Base-by-base conservation (phyloP, 2,797 vertebrate species). In the Argentina silus region DNA sequence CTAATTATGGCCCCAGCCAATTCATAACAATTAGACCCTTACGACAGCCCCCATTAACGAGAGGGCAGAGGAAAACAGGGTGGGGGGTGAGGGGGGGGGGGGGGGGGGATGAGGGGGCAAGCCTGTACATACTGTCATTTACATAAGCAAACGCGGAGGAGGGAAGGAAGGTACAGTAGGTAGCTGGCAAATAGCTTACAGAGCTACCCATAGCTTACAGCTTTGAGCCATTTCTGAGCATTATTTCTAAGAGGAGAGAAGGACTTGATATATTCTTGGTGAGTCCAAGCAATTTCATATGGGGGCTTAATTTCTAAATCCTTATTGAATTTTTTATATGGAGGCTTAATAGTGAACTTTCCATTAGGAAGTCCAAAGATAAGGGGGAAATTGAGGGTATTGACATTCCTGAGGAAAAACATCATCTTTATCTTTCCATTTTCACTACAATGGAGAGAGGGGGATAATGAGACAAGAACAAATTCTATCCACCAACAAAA, bases 1-100 rank as follows among this genome's bases (percentile, higher is more conserved):
- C 93, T 94, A 95, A 95, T 94, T 94, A 93, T 91, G 92, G 92
- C 89, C 92, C 87, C 84, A 92, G 90, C 93, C 93, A 92, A 95
- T 95, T 95, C 92, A 94, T 95, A 94, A 94, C 93, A 94, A 95
- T 95, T 94, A 94, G 90, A 87, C 85, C 85, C 86, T 80, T 90
- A 92, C 90, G 93, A 95, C 94, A 94, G 93, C 90, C 89, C 89
- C 88, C 87, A 95, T 95, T 94, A 95, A 89, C 82, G 80, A 87
- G 87, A 87, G 85, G 90, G 88, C 84, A 88, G 87, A 86, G 78
- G 80, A 90, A 86, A 84, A 69, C 70, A 15, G 77, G 21, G 78
- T 76, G 69, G 21, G 77, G 75, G 57, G 56, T 70, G 42, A 74
- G 21, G 45, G 68, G 57, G 59, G 17, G 57, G 2, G 56, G 47